These are phyloP conservation scores for Baryphthengus martii DNA, from an alignment of 2,113 vertebrate species.

Conservation along the genomic window DNA sequence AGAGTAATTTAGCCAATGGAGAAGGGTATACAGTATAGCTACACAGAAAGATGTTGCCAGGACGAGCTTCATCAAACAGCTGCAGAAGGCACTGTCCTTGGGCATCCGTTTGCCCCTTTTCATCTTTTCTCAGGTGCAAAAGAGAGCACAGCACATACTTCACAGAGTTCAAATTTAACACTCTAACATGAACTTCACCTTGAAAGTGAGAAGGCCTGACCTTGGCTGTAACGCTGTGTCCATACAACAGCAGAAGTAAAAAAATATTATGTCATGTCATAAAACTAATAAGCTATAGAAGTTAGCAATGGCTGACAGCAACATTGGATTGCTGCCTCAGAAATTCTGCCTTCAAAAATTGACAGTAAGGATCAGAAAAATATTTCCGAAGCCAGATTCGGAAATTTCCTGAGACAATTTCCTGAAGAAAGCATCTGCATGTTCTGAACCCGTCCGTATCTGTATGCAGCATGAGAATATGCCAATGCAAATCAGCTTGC, in stretches of 20 bases:
- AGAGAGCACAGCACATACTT: background rate
- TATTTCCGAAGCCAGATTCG: background rate
- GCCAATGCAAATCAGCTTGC: slow-evolving; percentile 35
- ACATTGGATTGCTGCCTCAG: accelerated
- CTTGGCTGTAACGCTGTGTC: background rate
- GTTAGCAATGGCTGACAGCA: background rate
- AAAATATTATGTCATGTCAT: background rate
- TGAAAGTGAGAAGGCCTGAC: background rate
- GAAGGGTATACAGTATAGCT: background rate
- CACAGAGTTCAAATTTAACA: background rate
- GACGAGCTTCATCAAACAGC: background rate
- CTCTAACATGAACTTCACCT: background rate
- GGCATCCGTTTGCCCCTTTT: background rate
- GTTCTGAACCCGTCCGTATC: background rate
- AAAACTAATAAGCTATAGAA: background rate
- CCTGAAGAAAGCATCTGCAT: background rate
- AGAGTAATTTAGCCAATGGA: background rate
- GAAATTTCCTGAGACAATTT: background rate
- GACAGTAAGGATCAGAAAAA: background rate
- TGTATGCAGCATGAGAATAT: background rate
- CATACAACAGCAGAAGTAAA: background rate
- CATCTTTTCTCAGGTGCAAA: background rate
- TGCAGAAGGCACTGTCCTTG: background rate
- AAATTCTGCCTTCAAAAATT: background rate
- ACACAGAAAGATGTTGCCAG: background rate